Evolutionary conservation across 2,888 invertebrate genomes (phyloP).

Genomic region (Heliconius cydno): DNA sequence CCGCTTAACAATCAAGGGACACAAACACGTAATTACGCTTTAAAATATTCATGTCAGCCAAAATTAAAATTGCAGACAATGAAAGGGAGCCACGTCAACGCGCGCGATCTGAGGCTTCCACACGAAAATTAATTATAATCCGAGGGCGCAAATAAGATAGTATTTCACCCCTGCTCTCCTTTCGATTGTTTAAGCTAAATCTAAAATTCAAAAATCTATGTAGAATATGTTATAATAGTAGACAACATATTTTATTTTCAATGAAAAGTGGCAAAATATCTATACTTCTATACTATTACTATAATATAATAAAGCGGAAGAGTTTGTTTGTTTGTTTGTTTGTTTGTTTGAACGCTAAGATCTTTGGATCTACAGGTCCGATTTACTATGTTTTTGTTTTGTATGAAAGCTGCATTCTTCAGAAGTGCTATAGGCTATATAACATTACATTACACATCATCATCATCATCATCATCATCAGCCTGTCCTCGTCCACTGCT

Average conservation of each 20-base stretch:
- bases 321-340: no score
- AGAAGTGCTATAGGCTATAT: no score
- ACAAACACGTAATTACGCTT: constrained; percentile 46
- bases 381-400: no score
- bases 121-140: constrained; percentile 81
- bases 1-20: constrained; percentile 51
- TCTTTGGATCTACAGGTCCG: no score
- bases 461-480: no score
- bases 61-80: constrained; percentile 75
- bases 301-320: no score
- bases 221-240: neutral
- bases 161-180: constrained; percentile 76
- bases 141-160: constrained; percentile 75
- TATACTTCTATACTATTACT: no score
- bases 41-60: constrained; percentile 67
- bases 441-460: no score
- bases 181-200: constrained; percentile 59
- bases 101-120: constrained; percentile 65
- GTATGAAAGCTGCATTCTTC: no score
- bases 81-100: constrained; percentile 58
- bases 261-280: neutral
- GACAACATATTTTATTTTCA: neutral
- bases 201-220: constrained; percentile 50
- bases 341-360: no score
- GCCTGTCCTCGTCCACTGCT: no score